Conservation (phyloP, 2,797 vertebrate species). For the Lindbergichthys nudifrons region DNA sequence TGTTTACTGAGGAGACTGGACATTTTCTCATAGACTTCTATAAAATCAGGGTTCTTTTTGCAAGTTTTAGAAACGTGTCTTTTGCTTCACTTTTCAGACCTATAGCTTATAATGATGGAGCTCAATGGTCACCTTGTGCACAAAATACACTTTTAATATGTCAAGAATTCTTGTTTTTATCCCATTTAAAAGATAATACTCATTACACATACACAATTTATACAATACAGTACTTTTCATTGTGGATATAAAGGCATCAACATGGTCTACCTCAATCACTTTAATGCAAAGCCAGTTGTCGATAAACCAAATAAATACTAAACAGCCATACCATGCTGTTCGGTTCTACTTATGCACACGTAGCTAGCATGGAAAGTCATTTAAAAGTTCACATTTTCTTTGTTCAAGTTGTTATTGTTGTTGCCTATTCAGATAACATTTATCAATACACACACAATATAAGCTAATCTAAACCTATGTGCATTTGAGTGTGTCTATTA, state of each 20-base stretch:
- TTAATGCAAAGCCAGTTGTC: neutral
- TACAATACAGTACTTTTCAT: neutral
- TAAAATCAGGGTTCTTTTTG: too few species aligned
- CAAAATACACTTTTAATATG: neutral
- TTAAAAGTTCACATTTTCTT: neutral
- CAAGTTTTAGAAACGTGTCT: too few species aligned
- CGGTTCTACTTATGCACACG: too few species aligned
- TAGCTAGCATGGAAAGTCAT: too few species aligned
- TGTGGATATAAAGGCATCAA: neutral
- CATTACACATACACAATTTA: neutral
- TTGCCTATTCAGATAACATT: neutral
- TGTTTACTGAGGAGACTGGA: too few species aligned
- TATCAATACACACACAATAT: neutral
- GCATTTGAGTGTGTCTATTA: too few species aligned
- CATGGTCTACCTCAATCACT: neutral
- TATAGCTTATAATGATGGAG: neutral
- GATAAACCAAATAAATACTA: neutral
- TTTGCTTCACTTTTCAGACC: too few species aligned
- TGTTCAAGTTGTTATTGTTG: neutral
- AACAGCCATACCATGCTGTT: neutral
- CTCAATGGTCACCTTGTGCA: neutral
- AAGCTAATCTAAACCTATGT: neutral
- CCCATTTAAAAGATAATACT: neutral
- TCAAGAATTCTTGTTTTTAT: conserved; percentile 1
- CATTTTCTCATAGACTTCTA: too few species aligned